Conservation (phyloP, 2,113 vertebrate species). For the Callipepla californica region DNA sequence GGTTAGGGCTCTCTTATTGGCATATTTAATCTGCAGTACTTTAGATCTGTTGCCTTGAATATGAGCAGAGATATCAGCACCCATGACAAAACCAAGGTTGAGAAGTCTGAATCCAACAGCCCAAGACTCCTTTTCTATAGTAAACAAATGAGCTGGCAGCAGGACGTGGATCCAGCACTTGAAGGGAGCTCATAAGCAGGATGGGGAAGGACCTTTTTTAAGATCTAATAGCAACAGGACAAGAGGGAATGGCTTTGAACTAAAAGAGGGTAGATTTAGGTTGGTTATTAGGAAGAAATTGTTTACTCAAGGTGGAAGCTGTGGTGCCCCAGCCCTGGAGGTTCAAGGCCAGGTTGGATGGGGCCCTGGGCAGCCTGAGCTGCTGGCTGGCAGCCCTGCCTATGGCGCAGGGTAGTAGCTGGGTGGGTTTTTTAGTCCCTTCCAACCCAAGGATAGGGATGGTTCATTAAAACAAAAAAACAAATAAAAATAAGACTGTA, state of each 20-base stretch:
- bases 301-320: no score
- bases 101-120: neutral
- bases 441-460: neutral
- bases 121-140: neutral
- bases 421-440: no score
- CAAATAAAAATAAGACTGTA: neutral
- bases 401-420: no score
- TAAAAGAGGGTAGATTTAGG: no score
- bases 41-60: neutral
- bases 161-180: neutral
- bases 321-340: no score
- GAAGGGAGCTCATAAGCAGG: no score
- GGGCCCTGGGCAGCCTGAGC: no score
- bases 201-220: no score
- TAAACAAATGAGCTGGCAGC: neutral
- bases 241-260: neutral
- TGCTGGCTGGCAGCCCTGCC: no score
- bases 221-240: no score
- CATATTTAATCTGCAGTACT: neutral
- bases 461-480: neutral
- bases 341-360: no score
- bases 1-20: neutral
- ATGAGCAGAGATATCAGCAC: neutral
- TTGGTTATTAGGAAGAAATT: no score
- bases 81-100: neutral